Base-by-base conservation (phyloP, 2,888 invertebrate genomes). In the Ochropleura leucogaster region DNA sequence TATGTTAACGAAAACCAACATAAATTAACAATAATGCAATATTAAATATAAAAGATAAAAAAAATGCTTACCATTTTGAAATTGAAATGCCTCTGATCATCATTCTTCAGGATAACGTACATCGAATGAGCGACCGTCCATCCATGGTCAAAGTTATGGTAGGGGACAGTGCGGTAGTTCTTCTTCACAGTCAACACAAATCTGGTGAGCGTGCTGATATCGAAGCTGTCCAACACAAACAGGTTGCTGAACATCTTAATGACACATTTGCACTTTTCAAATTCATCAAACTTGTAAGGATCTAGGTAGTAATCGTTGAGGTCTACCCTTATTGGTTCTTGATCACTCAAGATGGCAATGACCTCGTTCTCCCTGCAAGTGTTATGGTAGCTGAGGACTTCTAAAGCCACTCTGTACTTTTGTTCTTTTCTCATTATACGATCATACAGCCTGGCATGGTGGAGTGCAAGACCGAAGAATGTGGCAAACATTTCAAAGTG, bases 141-240 rank as follows among this genome's bases (percentile, higher is more conserved):
- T 0, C 98, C 98, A 90, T 99, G 98, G 44, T 98, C 98, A 97
- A 98, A 99, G 92, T 98, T 99, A 91, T 99, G 98, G 90, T 98
- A 98, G 0, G 98, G 98, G 0, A 98, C 98, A 47, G 97, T 95
- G 12, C 98, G 96, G 91, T 99, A 98, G 94, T 98, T 98, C 92
- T 98, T 98, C 90, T 97, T 97, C 5, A 98, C 98, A 0, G 98
- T 98, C 85, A 98, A 91, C 3, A 98, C 97, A 90, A 98, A 99
- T 72, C 97, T 96, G 47, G 97, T 97, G 70, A 98, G 92, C 67
- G 97, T 97, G 82, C 97, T 97, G 44, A 97, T 92, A 86, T 98
- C 98, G 92, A 98, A 98, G 59, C 97, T 95, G 0, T 93, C 91
- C 70, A 97, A 88, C 3, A 97, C 97, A 89, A 98, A 98, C 10